phyloP scores from a whole-genome alignment of 2,113 vertebrate genomes.

The Calidris pugnax region DNA sequence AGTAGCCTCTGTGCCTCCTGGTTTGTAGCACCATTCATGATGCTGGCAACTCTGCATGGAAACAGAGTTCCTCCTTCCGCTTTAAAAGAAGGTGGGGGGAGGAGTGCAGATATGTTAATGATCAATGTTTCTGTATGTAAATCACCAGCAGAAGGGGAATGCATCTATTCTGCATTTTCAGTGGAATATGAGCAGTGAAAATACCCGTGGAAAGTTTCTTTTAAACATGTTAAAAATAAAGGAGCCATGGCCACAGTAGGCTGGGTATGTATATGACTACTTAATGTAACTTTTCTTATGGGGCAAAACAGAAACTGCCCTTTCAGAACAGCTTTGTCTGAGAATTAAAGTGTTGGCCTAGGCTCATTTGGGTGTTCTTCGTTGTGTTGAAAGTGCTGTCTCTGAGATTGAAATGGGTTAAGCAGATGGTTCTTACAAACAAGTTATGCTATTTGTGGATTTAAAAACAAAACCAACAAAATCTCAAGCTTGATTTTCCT shows the following conservation, averaged over 20 bases:
- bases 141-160: background rate
- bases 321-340: background rate
- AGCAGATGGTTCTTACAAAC: background rate
- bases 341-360: background rate
- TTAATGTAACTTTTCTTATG: background rate
- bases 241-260: background rate
- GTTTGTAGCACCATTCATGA: conserved; percentile 64
- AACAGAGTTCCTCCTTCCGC: background rate
- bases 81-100: background rate
- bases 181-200: background rate
- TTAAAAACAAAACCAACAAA: background rate
- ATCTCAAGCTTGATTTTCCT: conserved; percentile 26
- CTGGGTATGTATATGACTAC: background rate
- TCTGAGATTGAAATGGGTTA: background rate
- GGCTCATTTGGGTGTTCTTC: background rate
- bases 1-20: background rate
- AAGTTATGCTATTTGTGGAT: background rate
- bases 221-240: background rate
- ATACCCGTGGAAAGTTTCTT: background rate
- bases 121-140: background rate
- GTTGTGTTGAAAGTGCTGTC: background rate
- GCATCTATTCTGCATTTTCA: background rate
- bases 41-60: conserved; percentile 58
- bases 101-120: background rate
- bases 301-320: background rate